Percentiles rank a stretch among this genome's conserved stretches.
Conservation (phyloP, 2,888 invertebrate genomes). For the Habrosyne pyritoides region DNA sequence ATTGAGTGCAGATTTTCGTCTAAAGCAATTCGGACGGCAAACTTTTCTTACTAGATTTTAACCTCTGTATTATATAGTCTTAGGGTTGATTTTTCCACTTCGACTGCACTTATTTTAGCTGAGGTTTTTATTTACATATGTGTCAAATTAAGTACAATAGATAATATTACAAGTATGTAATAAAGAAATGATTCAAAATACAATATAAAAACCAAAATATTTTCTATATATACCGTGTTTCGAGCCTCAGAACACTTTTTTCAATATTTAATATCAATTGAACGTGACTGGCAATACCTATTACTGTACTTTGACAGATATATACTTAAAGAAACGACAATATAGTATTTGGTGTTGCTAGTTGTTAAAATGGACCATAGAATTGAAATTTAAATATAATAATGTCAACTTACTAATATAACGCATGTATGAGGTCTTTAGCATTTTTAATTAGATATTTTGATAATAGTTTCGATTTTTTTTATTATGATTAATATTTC, state of each 20-base stretch:
- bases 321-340: not conserved
- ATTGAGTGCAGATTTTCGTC: not conserved
- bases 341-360: not conserved
- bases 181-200: not conserved
- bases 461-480: no score
- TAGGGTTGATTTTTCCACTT: conserved; percentile 16
- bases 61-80: conserved; percentile 26
- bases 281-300: not conserved
- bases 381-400: not conserved
- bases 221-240: not conserved
- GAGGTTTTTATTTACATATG: not conserved
- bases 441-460: not conserved
- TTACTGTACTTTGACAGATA: not conserved
- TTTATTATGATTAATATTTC: no score
- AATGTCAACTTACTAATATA: not conserved
- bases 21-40: not conserved
- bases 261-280: not conserved
- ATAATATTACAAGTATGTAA: not conserved
- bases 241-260: not conserved
- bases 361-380: not conserved
- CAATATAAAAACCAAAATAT: not conserved
- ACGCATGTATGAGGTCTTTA: not conserved
- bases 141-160: not conserved
- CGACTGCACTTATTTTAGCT: not conserved
- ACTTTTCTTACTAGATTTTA: conserved; percentile 10